Evolutionary conservation across 2,888 invertebrate species (phyloP).

Genomic region (Netelia melanura): DNA sequence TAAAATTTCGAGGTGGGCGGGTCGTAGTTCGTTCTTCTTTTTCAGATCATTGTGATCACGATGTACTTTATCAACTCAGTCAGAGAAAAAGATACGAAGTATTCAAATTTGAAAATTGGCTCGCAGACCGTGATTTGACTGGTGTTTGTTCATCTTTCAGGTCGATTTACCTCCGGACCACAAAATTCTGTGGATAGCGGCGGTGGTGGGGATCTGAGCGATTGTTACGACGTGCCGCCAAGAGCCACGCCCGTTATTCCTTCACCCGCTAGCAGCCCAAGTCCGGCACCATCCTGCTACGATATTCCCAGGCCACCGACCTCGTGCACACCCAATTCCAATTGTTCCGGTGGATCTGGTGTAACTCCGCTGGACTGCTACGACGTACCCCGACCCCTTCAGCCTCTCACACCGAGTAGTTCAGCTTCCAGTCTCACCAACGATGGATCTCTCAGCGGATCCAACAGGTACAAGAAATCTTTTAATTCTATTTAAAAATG

Average conservation of each 20-base stretch:
- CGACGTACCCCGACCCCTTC: constrained; percentile 88
- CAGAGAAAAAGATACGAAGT: too few relatives aligned
- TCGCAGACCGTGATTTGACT: too few relatives aligned
- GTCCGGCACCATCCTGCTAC: constrained; percentile 85
- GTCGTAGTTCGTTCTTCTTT: too few relatives aligned
- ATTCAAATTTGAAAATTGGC: too few relatives aligned
- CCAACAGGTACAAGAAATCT: constrained; percentile 85
- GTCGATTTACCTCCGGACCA: constrained; percentile 78
- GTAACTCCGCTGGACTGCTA: constrained; percentile 86
- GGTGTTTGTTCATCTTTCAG: constrained; percentile 68
- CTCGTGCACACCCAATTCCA: constrained; percentile 82
- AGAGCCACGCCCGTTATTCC: constrained; percentile 87
- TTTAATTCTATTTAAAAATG: not conserved
- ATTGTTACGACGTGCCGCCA: constrained; percentile 88
- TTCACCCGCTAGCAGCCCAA: constrained; percentile 86
- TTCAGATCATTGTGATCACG: too few relatives aligned
- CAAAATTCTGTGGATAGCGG: constrained; percentile 80
- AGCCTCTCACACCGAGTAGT: constrained; percentile 89
- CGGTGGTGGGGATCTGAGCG: constrained; percentile 79
- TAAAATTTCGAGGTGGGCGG: too few relatives aligned
- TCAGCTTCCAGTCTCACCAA: constrained; percentile 89
- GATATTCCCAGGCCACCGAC: constrained; percentile 81
- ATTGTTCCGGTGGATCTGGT: constrained; percentile 80
- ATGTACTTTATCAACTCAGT: too few relatives aligned
- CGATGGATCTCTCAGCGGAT: constrained; percentile 87